phyloP scores from a whole-genome alignment of 2,113 vertebrate species.

The Gadus chalcogrammus region DNA sequence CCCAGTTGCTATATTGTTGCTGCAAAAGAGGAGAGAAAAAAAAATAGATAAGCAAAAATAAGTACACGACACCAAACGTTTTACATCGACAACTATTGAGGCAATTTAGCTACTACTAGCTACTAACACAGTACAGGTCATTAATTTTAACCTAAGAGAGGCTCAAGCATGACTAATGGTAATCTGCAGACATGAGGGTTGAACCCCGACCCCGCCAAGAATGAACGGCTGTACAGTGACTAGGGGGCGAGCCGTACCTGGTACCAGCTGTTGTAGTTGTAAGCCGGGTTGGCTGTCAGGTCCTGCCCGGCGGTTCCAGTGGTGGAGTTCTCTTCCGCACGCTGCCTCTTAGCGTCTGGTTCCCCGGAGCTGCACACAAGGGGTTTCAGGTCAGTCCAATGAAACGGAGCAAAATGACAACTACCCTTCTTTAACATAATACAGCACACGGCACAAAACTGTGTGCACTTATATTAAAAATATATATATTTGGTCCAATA shows the following conservation, averaged over 20 bases:
- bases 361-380: conserved; percentile 70
- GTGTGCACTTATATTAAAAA: too few relatives aligned
- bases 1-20: conserved; percentile 85
- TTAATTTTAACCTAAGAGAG: background rate
- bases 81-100: background rate
- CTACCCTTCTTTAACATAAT: too few relatives aligned
- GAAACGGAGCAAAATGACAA: background rate
- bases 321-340: conserved; percentile 77
- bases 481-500: too few relatives aligned
- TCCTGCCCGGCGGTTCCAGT: conserved; percentile 78
- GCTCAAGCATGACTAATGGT: too few relatives aligned
- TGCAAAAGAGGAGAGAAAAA: conserved; percentile 18
- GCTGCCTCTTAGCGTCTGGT: conserved; percentile 86
- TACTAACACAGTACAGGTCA: background rate
- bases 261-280: conserved; percentile 98
- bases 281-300: conserved; percentile 82
- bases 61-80: background rate
- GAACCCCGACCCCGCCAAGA: too few relatives aligned
- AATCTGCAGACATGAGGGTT: too few relatives aligned
- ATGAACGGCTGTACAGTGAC: background rate
- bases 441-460: too few relatives aligned
- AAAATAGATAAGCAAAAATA: background rate
- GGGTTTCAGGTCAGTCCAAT: background rate
- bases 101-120: too few relatives aligned
- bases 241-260: conserved; percentile 73